phyloP scores from a whole-genome alignment of 2,113 vertebrate genomes.

The Bubalus kerabau region DNA sequence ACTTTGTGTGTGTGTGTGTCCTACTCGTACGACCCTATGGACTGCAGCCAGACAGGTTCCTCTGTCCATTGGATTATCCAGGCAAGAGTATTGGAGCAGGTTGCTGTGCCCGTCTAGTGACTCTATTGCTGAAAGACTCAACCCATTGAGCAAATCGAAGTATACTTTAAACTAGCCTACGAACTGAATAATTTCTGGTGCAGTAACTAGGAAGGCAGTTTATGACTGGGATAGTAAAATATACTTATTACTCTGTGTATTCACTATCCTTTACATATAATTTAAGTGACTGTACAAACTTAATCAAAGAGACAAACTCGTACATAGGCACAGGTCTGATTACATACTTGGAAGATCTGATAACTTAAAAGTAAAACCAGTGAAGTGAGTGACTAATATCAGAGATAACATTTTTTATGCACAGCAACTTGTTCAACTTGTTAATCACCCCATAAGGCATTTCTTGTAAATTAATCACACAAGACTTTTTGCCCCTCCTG shows the following conservation, averaged over 20 bases:
- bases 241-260: neutral
- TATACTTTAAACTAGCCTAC: neutral
- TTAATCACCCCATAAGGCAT: neutral
- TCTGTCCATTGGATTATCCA: neutral
- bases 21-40: neutral
- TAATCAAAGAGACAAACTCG: slow-evolving; percentile 38
- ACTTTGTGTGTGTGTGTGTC: neutral
- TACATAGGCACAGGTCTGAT: slow-evolving; percentile 21
- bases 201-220: neutral
- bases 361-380: slow-evolving; percentile 51
- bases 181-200: neutral
- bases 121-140: slow-evolving; percentile 8
- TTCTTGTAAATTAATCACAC: slow-evolving; percentile 36
- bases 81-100: neutral
- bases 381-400: slow-evolving; percentile 18
- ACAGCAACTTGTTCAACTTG: slow-evolving; percentile 40
- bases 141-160: neutral
- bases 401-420: slow-evolving; percentile 18
- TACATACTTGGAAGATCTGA: slow-evolving; percentile 32
- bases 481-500: neutral
- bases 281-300: slow-evolving; percentile 27
- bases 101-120: neutral
- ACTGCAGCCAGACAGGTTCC: neutral
- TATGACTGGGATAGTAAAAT: neutral
- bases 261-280: neutral